Conservation (phyloP, 1,140 invertebrate species). For the Drosophila nikananu region DNA sequence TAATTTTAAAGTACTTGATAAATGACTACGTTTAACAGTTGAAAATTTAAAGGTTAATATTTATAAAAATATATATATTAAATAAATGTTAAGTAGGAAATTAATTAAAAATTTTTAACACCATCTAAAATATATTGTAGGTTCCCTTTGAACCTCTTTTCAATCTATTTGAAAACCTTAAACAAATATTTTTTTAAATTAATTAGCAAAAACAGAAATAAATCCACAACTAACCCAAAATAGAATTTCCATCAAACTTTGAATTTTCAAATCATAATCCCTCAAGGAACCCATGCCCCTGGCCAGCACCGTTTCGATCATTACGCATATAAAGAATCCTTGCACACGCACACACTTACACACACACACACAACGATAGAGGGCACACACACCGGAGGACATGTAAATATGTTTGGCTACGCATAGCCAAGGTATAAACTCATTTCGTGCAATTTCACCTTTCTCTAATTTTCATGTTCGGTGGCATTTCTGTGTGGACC, state of each 20-base stretch:
- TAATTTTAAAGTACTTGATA: neutral
- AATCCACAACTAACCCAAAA: too few species aligned
- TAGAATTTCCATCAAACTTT: too few species aligned
- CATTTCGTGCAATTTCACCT: conserved; percentile 76
- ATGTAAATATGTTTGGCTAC: conserved; percentile 64
- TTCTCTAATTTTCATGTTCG: conserved; percentile 75
- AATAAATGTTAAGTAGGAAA: neutral
- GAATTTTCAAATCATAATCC: neutral
- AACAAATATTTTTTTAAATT: too few species aligned
- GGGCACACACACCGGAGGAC: conserved; percentile 43
- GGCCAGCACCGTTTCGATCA: conserved; percentile 36
- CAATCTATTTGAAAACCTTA: too few species aligned
- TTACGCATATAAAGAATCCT: conserved; percentile 55
- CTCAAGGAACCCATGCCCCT: conserved; percentile 12
- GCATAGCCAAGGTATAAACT: conserved; percentile 58
- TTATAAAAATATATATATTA: neutral
- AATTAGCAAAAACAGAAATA: neutral
- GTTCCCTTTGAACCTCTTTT: too few species aligned
- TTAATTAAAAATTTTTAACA: neutral
- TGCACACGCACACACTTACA: conserved; percentile 12
- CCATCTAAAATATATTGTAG: too few species aligned
- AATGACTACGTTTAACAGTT: neutral
- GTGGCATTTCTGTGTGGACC: conserved; percentile 33
- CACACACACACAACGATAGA: neutral
- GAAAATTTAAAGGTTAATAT: neutral